A percentile compares a stretch with the other conserved stretches of the same genome.
Evolutionary conservation across 2,113 vertebrate genomes (phyloP).

Genomic region (Lagopus leucura): DNA sequence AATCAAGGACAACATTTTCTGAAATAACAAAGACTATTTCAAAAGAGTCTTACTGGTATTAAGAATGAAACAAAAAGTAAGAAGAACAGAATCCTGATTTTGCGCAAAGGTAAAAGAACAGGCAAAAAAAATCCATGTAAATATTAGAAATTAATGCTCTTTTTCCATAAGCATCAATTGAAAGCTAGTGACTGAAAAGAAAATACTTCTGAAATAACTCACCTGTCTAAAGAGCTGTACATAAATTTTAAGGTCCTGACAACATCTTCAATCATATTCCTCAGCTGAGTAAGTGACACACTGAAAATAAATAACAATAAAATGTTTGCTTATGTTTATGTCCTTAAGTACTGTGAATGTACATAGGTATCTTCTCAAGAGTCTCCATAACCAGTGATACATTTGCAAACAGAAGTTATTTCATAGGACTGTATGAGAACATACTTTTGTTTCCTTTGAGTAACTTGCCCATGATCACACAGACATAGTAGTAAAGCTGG

Average conservation of each 20-base stretch:
- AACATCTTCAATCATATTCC: constrained; percentile 85
- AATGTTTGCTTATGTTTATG: neutral
- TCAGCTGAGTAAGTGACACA: constrained; percentile 88
- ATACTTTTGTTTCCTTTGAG: neutral
- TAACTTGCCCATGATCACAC: neutral
- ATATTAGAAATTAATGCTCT: neutral
- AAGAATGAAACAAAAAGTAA: neutral
- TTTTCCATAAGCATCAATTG: neutral
- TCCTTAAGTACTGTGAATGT: neutral
- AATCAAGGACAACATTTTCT: neutral
- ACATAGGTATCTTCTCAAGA: neutral
- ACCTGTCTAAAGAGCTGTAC: constrained; percentile 91
- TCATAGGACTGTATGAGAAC: neutral
- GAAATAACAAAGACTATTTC: neutral
- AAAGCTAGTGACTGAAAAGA: constrained; percentile 3
- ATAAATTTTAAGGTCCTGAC: constrained; percentile 91
- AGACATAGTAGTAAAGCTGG: neutral
- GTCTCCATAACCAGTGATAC: neutral
- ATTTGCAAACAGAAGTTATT: neutral
- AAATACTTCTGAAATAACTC: constrained; percentile 46
- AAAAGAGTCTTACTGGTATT: neutral
- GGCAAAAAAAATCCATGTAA: neutral
- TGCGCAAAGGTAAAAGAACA: neutral
- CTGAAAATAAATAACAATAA: constrained; percentile 66
- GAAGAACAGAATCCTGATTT: neutral